Conservation (phyloP, 1,140 invertebrate genomes). For the Pogonomyrmex barbatus region DNA sequence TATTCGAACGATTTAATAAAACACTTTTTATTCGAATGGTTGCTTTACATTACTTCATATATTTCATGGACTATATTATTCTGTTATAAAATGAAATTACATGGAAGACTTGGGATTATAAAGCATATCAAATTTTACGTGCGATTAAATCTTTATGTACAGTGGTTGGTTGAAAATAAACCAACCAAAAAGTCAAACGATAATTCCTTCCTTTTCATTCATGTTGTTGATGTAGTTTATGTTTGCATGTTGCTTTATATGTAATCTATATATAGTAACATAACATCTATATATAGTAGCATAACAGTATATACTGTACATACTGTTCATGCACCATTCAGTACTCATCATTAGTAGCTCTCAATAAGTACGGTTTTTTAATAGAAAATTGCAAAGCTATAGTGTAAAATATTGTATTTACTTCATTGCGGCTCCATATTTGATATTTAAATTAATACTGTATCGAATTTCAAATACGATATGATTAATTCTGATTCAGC, state of each 20-base stretch:
- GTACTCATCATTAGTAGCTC: conserved; percentile 2
- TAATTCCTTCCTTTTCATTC: conserved; percentile 47
- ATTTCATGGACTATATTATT: neutral
- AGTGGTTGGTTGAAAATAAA: conserved; percentile 23
- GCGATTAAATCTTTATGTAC: conserved; percentile 26
- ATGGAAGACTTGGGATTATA: conserved; percentile 21
- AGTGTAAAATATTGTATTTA: conserved; percentile 30
- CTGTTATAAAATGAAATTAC: conserved; percentile 29
- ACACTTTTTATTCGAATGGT: neutral
- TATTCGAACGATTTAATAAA: neutral
- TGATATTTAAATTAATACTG: conserved; percentile 12
- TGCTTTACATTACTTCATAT: neutral
- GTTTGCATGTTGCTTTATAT: conserved; percentile 50
- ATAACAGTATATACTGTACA: neutral
- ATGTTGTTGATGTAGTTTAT: conserved; percentile 23
- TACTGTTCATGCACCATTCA: conserved; percentile 46
- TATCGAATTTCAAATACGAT: neutral
- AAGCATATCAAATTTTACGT: neutral
- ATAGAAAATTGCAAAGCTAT: conserved; percentile 21
- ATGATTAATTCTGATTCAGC: neutral
- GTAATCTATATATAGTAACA: neutral
- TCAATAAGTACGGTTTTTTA: conserved; percentile 41
- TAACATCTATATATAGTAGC: no score
- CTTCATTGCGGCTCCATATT: neutral
- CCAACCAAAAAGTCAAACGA: neutral